Conservation (phyloP, 2,113 vertebrate species). For the Cairina moschata region DNA sequence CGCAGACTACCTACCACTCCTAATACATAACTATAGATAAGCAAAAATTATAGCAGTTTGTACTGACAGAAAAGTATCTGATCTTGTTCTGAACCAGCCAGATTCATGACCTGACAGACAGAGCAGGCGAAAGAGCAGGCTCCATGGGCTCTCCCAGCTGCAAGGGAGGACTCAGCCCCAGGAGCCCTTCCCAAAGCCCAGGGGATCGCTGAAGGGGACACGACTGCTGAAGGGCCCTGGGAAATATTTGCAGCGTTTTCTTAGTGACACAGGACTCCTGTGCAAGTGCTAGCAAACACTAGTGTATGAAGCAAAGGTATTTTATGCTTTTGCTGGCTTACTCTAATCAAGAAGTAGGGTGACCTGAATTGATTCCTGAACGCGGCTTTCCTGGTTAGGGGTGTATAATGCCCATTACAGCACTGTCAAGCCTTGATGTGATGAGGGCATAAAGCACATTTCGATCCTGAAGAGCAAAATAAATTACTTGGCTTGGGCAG, state of each 20-base stretch:
- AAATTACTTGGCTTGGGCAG: constrained; percentile 43
- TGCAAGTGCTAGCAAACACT: background rate
- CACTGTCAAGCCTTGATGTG: background rate
- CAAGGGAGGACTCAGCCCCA: background rate
- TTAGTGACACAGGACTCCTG: background rate
- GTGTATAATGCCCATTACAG: background rate
- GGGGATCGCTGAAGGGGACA: background rate
- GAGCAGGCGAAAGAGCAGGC: background rate
- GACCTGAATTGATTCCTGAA: background rate
- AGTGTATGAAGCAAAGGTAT: background rate
- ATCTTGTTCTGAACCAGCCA: background rate
- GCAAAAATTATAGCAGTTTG: background rate
- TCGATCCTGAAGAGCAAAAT: constrained; percentile 35
- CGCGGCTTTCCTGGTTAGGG: background rate
- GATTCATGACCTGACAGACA: background rate
- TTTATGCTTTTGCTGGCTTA: background rate
- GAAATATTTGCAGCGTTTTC: background rate
- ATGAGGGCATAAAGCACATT: constrained; percentile 24
- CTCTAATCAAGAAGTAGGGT: background rate
- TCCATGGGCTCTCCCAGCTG: background rate
- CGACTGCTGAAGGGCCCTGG: background rate
- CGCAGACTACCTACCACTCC: background rate
- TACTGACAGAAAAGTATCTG: background rate
- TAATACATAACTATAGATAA: background rate
- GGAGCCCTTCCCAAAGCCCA: background rate